phyloP scores from a whole-genome alignment of 2,888 invertebrate species.

The Drosophila ochracea region DNA sequence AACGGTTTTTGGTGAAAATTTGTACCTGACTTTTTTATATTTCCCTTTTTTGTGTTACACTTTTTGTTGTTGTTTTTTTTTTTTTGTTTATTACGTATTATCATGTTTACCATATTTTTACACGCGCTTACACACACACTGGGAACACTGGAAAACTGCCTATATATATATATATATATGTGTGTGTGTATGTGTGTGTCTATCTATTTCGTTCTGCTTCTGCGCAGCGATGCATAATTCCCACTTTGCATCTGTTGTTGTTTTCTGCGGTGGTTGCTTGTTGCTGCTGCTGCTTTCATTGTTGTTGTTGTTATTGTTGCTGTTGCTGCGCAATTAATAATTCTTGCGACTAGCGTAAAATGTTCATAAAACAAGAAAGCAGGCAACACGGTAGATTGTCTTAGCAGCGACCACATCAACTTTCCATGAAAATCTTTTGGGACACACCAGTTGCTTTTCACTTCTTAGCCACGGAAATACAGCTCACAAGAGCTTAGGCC shows the following conservation, averaged over 20 bases:
- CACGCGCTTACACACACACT: constrained; percentile 72
- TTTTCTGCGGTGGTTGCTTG: constrained; percentile 57
- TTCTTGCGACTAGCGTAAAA: constrained; percentile 79
- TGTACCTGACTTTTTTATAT: constrained; percentile 80
- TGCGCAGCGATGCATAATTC: constrained; percentile 84
- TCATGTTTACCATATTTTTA: constrained; percentile 79
- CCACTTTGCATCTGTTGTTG: constrained; percentile 72
- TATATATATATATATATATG: constrained; percentile 17
- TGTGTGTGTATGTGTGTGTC: constrained; percentile 31
- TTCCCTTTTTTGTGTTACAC: constrained; percentile 74
- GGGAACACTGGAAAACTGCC: constrained; percentile 13
- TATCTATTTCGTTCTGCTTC: constrained; percentile 79
- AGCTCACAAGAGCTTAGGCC: constrained; percentile 43
- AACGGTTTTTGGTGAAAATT: constrained; percentile 79
- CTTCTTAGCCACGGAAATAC: constrained; percentile 60
- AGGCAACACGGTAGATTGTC: constrained; percentile 1
- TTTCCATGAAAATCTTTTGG: constrained; percentile 73
- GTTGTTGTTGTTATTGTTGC: constrained; percentile 47
- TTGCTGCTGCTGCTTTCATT: constrained; percentile 36
- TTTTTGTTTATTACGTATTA: constrained; percentile 72
- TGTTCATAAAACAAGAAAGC: constrained; percentile 71
- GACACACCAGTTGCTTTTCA: constrained; percentile 55
- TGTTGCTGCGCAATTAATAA: constrained; percentile 79
- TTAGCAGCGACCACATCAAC: constrained; percentile 66
- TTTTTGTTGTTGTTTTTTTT: constrained; percentile 1